Evolutionary conservation across 2,113 vertebrate species (phyloP), one percentile per base, ranked within the genome.

Genomic region (Sinosuthora webbiana): DNA sequence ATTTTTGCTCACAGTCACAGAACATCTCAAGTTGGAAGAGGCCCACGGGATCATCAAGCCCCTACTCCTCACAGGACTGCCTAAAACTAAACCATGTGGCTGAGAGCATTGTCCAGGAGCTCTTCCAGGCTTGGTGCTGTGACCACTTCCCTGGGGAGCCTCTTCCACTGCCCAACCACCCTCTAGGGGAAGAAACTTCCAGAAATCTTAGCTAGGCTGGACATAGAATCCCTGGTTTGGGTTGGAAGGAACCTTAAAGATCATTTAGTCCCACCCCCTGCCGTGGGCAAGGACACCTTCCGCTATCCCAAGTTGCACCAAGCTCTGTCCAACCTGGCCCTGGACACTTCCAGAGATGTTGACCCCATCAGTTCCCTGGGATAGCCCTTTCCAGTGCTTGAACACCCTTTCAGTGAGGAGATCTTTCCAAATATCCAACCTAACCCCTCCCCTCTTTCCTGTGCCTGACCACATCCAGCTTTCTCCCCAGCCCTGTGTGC

Each of bases 1-100:
- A 39, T 47, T 81, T 77, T 47, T 44, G 7, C 19, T 60, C 41
- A 8, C 8, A 13, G 53, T 7, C 37, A n/a, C 28, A 24, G 42
- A 37, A 14, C 13, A 42, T 19, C 45, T 27, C 73, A 33, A 6
- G 19, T 1, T 62, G 15, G 45, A 45, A 39, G 18, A 77, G 39
- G 23, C 15, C 28, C 23, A 28, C 15, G 7, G 45, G 39, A 37
- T 11, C 53, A 44, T 8, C 0, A 2, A 17, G 60, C 31, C 42
- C 9, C 55, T 69, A 15, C 31, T 59, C 31, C 37, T 59, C 17
- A 27, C 11, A 15, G 63, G 8, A 22, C 14, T 10, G 3, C 63
- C 33, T 19, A 9, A 39, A 60, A 33, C 4, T 5, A 22, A 75
- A 60, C 63, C 22, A 10, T 4, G 2, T 3, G 14, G 9, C 25